A percentile compares a stretch with the other conserved stretches of the same genome.
phyloP scores from a whole-genome alignment of 2,888 invertebrate species.

The Rugalucina vietnamica region DNA sequence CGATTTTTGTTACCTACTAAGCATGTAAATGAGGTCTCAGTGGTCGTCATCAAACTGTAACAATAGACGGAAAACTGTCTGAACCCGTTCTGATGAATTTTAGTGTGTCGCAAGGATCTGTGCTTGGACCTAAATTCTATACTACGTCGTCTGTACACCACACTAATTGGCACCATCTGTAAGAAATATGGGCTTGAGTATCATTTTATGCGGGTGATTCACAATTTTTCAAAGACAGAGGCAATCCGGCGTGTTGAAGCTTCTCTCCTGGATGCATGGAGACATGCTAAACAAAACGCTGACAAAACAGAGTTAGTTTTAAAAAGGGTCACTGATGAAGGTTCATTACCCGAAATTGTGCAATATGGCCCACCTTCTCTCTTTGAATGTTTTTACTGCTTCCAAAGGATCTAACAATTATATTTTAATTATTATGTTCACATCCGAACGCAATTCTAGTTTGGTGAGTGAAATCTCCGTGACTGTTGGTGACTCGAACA shows the following conservation, averaged over 20 bases:
- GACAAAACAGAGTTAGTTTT: constrained; percentile 42
- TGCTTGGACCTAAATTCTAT: constrained; percentile 28
- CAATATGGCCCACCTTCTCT: no score
- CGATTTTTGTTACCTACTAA: no score
- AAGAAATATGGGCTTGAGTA: constrained; percentile 42
- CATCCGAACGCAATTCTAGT: constrained; percentile 19
- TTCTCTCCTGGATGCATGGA: constrained; percentile 36
- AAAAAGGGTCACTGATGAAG: no score
- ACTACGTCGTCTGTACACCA: constrained; percentile 41
- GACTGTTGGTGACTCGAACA: constrained; percentile 9
- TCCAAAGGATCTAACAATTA: no score
- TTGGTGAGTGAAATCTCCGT: constrained; percentile 12
- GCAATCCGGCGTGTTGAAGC: constrained; percentile 15
- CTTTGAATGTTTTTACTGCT: no score
- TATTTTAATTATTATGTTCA: constrained; percentile 18
- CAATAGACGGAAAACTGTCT: constrained; percentile 34
- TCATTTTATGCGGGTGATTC: constrained; percentile 55
- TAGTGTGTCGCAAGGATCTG: constrained; percentile 37
- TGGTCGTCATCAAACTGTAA: constrained; percentile 37
- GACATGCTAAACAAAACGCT: constrained; percentile 35
- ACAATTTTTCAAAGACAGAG: constrained; percentile 26
- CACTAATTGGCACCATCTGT: constrained; percentile 49
- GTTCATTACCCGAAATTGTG: no score
- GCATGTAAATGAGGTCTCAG: no score
- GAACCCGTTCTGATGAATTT: constrained; percentile 28